phyloP scores from a whole-genome alignment of 2,113 vertebrate genomes.

The Dipodomys ordii region DNA sequence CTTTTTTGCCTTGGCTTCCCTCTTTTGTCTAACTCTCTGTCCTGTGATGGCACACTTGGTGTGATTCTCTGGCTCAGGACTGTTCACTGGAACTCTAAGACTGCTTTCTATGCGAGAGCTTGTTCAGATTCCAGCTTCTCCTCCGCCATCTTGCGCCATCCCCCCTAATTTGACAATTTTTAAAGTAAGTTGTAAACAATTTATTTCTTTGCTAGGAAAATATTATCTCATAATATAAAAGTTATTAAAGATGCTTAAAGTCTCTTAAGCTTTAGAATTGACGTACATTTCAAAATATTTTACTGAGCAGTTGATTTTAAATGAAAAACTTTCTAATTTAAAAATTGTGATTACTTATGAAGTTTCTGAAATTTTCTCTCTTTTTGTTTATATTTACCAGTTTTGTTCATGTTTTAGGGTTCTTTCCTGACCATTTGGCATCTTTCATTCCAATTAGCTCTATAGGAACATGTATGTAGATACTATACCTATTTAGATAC shows the following conservation, averaged over 20 bases:
- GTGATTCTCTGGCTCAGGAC: no score
- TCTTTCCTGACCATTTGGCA: neutral
- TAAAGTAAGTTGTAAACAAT: neutral
- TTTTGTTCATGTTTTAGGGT: neutral
- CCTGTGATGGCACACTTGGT: no score
- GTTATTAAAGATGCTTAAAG: neutral
- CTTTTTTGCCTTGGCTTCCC: no score
- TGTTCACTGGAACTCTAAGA: no score
- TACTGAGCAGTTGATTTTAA: neutral
- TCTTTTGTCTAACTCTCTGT: no score
- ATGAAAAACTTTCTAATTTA: neutral
- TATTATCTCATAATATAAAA: neutral
- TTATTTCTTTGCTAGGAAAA: neutral
- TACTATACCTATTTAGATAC: neutral
- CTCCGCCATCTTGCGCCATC: no score
- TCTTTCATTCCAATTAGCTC: no score
- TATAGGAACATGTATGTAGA: neutral
- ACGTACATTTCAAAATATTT: neutral
- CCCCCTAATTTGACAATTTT: conserved; percentile 38
- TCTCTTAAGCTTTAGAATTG: conserved; percentile 14
- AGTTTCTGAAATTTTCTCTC: neutral
- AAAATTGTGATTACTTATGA: neutral
- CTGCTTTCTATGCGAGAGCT: no score
- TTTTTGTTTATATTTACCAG: neutral
- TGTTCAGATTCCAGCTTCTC: no score